Base-by-base conservation (phyloP, 2,797 vertebrate species). In the Urocyon cinereoargenteus region DNA sequence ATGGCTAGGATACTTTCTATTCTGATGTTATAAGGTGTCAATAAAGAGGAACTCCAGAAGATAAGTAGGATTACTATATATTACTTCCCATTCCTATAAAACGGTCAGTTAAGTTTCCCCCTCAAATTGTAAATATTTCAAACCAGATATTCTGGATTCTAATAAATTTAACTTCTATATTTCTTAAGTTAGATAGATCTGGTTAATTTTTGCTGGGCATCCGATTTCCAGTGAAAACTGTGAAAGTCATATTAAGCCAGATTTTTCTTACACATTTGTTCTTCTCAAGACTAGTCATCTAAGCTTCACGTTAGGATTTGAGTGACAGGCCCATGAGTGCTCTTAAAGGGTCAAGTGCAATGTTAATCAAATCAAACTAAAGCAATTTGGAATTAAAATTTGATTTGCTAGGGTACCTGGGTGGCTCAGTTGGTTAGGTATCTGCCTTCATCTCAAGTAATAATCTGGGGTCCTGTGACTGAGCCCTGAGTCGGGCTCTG, bases 301-400 rank as follows among this genome's bases (percentile, higher is more conserved):
- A 83, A 55, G 34, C 77, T 91, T 9, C 36, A 12, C 36, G 62
- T n/a, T 83, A 70, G 28, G 26, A 90, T 82, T 75, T 40, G 89
- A 92, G 72, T 75, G 28, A 86, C 45, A 78, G 24, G 26, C 4
- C 7, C 51, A 0, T 66, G 62, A 90, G 16, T 92, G 22, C 57
- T 85, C 34, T 82, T 90, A 94, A 5, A 78, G 31, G 19, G 53
- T 86, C 28, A 93, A 86, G 51, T 64, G 22, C 45, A 64, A 91
- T 40, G 36, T 91, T 91, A 90, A 90, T 95, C 49, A 93, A 78
- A 94, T 72, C 26, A 78, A 84, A 87, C 62, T 64, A 93, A 90
- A 86, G 40, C 10, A 86, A 62, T 86, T 90, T 45, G 86, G 28
- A 95, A 77, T 82, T 77, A 93, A 75, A 86, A 83, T 45, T 86